phyloP scores from a whole-genome alignment of 1,140 invertebrate species.

The Pogonomyrmex barbatus region DNA sequence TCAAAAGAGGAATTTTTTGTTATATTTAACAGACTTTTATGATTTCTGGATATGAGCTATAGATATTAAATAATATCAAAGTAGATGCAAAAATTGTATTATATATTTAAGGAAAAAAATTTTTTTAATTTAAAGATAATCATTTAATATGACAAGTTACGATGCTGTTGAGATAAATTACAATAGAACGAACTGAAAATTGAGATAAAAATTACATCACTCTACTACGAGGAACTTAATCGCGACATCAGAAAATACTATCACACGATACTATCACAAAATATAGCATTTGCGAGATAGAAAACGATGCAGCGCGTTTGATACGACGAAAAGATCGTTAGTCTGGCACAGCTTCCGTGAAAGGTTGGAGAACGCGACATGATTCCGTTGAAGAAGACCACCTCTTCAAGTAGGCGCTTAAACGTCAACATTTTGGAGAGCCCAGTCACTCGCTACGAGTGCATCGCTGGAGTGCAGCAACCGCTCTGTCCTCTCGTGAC shows the following conservation, averaged over 20 bases:
- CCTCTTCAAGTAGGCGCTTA: constrained; percentile 53
- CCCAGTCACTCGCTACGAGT: constrained; percentile 41
- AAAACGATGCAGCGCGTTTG: constrained; percentile 1
- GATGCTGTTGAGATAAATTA: neutral
- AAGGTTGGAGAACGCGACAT: constrained; percentile 53
- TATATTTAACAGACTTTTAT: no score
- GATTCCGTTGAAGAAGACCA: constrained; percentile 60
- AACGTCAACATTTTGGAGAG: constrained; percentile 55
- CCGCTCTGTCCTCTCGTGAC: constrained; percentile 53
- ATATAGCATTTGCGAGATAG: neutral
- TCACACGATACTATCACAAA: neutral
- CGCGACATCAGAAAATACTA: neutral
- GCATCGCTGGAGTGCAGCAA: constrained; percentile 46
- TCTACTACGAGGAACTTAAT: neutral
- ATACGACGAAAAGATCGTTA: constrained; percentile 48
- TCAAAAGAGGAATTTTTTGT: no score
- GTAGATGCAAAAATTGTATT: no score
- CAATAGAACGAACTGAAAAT: neutral
- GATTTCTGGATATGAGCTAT: no score
- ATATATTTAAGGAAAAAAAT: no score
- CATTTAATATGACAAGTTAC: neutral
- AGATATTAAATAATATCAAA: no score
- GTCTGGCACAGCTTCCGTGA: constrained; percentile 46
- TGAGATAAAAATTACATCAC: neutral
- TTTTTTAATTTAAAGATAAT: neutral